Percentiles rank a stretch among this genome's conserved stretches.
Evolutionary conservation across 2,797 vertebrate species (phyloP).

Genomic region (Sebastolobus alascanus): DNA sequence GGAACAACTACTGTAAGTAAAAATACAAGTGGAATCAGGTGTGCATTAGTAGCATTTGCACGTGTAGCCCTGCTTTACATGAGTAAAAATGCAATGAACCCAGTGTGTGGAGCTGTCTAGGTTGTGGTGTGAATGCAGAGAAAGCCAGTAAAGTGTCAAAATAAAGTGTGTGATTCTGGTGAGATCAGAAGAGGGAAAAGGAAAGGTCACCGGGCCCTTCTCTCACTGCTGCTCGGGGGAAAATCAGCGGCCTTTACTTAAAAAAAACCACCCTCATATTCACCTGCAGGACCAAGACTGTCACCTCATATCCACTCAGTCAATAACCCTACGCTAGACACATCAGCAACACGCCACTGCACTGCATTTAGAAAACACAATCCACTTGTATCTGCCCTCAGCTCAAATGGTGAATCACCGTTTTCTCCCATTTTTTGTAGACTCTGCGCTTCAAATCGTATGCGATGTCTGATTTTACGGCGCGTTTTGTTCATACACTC

Average conservation of each 20-base stretch:
- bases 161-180: constrained; percentile 44
- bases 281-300: constrained; percentile 24
- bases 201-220: constrained; percentile 24
- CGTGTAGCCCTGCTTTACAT: constrained; percentile 37
- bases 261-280: constrained; percentile 25
- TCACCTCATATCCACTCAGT: constrained; percentile 20
- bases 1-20: constrained; percentile 41
- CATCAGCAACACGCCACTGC: neutral
- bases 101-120: constrained; percentile 24
- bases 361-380: constrained; percentile 9
- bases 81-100: constrained; percentile 53
- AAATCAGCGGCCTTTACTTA: constrained; percentile 23
- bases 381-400: neutral
- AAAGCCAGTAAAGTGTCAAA: constrained; percentile 36
- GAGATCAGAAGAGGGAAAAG: constrained; percentile 46
- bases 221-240: constrained; percentile 35
- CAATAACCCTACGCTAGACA: constrained; percentile 9
- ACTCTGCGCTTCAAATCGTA: neutral
- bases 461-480: neutral
- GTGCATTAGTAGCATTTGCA: constrained; percentile 52
- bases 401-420: neutral
- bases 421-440: neutral
- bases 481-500: neutral
- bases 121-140: constrained; percentile 42
- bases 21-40: constrained; percentile 48